These are phyloP conservation scores for Erythrolamprus reginae DNA, from an alignment of 2,113 vertebrate species.

Conservation along the genomic window DNA sequence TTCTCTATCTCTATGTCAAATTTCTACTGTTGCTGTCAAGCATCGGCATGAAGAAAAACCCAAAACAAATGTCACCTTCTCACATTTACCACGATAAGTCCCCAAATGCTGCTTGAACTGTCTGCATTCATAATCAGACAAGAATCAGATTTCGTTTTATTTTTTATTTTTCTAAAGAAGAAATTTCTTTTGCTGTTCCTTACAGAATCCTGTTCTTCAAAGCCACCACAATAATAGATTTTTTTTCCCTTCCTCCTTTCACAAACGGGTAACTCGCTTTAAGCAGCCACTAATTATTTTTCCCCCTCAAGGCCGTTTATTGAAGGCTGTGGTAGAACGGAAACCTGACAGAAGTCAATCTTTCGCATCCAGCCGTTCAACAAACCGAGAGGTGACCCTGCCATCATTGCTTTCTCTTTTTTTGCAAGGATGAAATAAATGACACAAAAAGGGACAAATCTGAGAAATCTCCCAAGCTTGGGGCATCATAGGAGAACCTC, in stretches of 20 bases:
- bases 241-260: background rate
- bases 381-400: background rate
- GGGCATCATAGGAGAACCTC: background rate
- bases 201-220: background rate
- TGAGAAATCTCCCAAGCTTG: background rate
- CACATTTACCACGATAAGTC: background rate
- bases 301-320: background rate
- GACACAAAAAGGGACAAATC: accelerated
- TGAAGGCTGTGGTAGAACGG: background rate
- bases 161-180: background rate
- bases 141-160: background rate
- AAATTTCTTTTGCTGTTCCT: background rate
- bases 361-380: background rate
- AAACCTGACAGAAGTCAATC: background rate
- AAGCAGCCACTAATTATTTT: background rate
- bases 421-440: background rate
- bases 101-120: background rate
- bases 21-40: background rate
- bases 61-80: background rate
- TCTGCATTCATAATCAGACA: background rate
- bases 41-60: background rate
- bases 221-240: background rate
- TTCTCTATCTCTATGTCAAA: background rate
- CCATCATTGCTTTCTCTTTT: background rate
- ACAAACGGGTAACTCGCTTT: background rate